phyloP scores from a whole-genome alignment of 2,797 vertebrate genomes.

The Myotis findleyi region DNA sequence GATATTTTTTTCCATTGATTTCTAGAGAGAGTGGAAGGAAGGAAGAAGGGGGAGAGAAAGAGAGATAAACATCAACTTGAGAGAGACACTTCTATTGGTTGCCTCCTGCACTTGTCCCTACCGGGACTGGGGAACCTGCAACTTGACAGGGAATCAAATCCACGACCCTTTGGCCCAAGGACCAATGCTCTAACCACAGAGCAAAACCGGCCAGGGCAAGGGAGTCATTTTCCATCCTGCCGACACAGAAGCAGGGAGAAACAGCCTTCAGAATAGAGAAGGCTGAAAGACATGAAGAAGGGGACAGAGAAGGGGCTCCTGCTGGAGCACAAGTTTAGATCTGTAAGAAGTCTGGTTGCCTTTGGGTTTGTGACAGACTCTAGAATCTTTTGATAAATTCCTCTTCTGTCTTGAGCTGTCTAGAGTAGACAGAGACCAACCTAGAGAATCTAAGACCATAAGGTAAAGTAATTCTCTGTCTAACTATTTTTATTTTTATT shows the following conservation, averaged over 20 bases:
- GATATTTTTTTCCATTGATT: no score
- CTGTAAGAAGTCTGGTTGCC: not conserved
- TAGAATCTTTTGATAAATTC: not conserved
- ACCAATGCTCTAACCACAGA: no score
- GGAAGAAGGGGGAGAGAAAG: no score
- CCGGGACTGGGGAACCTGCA: no score
- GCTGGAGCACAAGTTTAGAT: not conserved
- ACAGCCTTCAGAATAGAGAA: not conserved
- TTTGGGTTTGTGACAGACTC: not conserved
- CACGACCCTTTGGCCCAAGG: no score
- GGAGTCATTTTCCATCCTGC: not conserved
- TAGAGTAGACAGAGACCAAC: not conserved
- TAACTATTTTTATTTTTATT: no score
- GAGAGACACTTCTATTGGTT: no score
- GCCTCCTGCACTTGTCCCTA: no score
- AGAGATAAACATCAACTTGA: no score
- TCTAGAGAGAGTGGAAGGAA: no score
- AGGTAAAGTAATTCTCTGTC: not conserved
- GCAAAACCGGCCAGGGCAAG: not conserved
- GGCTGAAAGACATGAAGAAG: not conserved
- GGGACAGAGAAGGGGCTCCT: not conserved
- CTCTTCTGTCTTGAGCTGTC: not conserved
- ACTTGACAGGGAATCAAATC: no score
- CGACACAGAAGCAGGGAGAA: not conserved
- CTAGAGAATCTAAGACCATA: not conserved